phyloP scores from a whole-genome alignment of 2,797 vertebrate species.

The Enteromius treurensis region DNA sequence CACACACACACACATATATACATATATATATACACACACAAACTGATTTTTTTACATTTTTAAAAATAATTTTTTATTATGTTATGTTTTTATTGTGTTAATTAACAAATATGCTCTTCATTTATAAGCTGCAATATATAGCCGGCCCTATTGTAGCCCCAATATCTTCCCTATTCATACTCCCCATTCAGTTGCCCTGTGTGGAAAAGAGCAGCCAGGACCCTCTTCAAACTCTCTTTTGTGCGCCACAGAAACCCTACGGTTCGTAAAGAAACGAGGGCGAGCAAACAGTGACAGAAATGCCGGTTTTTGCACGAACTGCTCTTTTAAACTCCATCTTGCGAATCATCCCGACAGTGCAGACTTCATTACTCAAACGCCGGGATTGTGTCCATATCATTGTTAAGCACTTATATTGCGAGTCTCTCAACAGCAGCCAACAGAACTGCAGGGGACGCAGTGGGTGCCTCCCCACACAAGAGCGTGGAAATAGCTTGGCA shows the following conservation, averaged over 20 bases:
- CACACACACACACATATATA: too few relatives aligned
- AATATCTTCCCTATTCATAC: neutral
- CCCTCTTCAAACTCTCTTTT: neutral
- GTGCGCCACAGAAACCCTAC: neutral
- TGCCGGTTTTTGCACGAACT: neutral
- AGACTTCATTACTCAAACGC: conserved; percentile 55
- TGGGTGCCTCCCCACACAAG: conserved; percentile 51
- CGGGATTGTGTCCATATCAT: conserved; percentile 55
- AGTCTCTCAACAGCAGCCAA: conserved; percentile 57
- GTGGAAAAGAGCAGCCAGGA: conserved; percentile 19
- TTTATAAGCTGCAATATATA: neutral
- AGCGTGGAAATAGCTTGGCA: conserved; percentile 52
- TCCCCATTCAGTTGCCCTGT: neutral
- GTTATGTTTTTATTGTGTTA: too few relatives aligned
- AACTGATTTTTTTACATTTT: too few relatives aligned
- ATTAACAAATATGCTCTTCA: too few relatives aligned
- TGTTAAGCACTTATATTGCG: conserved; percentile 50
- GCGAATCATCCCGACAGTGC: conserved; percentile 53
- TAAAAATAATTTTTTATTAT: too few relatives aligned
- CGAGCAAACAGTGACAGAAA: neutral
- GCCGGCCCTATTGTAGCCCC: neutral
- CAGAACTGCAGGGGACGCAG: conserved; percentile 52
- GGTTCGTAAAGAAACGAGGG: neutral
- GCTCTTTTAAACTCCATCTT: conserved; percentile 39
- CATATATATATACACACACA: too few relatives aligned